Conservation (phyloP, 1,140 invertebrate species). For the Drosophila tropicalis region DNA sequence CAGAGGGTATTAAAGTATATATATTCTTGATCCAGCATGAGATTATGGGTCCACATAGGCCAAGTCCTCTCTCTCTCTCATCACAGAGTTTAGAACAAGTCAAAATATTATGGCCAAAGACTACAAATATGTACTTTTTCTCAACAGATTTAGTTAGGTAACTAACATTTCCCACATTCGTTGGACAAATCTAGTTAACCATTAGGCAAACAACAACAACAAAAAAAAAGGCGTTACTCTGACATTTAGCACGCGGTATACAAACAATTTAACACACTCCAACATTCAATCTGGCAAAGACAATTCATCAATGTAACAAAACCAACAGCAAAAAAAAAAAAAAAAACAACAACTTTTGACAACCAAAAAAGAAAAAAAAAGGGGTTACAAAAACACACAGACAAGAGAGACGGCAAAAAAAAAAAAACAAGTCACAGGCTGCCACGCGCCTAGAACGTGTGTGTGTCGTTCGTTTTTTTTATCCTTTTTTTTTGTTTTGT, state of each 20-base stretch:
- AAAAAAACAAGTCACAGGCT: conserved; percentile 47
- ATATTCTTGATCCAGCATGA: too few species aligned
- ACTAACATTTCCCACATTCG: conserved; percentile 54
- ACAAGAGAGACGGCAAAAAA: conserved; percentile 22
- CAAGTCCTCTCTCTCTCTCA: too few species aligned
- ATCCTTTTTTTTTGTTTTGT: too few species aligned
- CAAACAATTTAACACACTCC: conserved; percentile 71
- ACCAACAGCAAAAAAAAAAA: conserved; percentile 24
- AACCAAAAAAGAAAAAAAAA: conserved; percentile 52
- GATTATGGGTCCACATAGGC: too few species aligned
- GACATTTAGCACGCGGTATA: conserved; percentile 48
- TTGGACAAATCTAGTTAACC: too few species aligned
- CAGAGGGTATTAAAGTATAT: too few species aligned
- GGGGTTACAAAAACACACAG: conserved; percentile 13
- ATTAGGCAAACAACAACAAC: conserved; percentile 4
- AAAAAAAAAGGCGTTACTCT: neutral
- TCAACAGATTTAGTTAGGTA: too few species aligned
- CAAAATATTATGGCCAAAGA: too few species aligned
- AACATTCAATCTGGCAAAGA: conserved; percentile 33
- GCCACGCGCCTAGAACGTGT: conserved; percentile 43
- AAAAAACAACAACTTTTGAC: conserved; percentile 59
- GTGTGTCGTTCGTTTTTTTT: conserved; percentile 22
- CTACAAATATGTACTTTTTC: too few species aligned
- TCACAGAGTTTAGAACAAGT: too few species aligned
- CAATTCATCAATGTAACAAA: conserved; percentile 63